phyloP scores from a whole-genome alignment of 2,888 invertebrate species.

The Tolmerus cingulatus region DNA sequence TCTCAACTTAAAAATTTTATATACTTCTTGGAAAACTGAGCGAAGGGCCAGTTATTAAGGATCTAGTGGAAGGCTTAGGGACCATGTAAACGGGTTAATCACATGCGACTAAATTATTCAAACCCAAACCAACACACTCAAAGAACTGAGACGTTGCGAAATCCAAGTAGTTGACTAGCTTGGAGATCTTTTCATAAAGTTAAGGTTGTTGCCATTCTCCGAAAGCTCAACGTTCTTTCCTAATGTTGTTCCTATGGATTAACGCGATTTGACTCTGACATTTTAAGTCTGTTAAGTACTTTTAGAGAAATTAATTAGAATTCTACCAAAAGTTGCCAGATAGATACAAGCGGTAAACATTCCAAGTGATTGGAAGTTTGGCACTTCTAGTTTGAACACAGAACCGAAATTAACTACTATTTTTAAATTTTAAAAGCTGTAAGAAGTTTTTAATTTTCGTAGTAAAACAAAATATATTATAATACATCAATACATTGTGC shows the following conservation, averaged over 20 bases:
- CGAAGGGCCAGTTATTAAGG: conserved; percentile 35
- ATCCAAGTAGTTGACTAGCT: conserved; percentile 18
- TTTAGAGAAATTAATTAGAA: conserved; percentile 6
- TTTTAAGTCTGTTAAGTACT: conserved; percentile 15
- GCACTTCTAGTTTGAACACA: neutral
- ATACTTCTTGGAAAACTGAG: neutral
- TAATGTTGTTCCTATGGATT: conserved; percentile 22
- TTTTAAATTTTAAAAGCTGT: too few species aligned
- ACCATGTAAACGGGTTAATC: conserved; percentile 39
- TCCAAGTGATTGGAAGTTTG: neutral
- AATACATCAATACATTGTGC: too few species aligned
- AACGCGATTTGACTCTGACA: conserved; percentile 12
- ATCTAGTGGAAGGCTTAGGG: conserved; percentile 27
- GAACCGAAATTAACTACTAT: too few species aligned
- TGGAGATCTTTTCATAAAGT: conserved; percentile 22
- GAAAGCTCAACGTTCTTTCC: neutral
- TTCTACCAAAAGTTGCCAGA: neutral
- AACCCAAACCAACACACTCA: conserved; percentile 1
- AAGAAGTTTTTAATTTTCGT: too few species aligned
- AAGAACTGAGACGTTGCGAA: neutral
- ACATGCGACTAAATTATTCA: conserved; percentile 42
- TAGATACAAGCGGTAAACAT: too few species aligned
- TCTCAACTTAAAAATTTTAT: conserved; percentile 27
- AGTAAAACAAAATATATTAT: too few species aligned
- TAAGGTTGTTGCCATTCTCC: neutral